Conservation (phyloP, 2,113 vertebrate genomes). For the Triplophysa dalaica region DNA sequence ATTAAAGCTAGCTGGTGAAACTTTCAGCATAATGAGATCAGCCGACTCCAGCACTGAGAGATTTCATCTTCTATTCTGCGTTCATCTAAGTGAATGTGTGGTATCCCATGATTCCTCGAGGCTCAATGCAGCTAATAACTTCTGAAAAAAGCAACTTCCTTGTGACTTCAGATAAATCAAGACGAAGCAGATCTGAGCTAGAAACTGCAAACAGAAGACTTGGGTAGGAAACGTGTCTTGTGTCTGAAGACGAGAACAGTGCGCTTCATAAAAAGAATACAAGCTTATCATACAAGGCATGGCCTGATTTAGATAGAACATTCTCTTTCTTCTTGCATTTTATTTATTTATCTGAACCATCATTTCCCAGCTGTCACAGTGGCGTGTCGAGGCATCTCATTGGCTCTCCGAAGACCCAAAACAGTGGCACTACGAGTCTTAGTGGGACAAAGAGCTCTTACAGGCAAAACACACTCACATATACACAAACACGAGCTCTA, state of each 20-base stretch:
- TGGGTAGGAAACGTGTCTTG: background rate
- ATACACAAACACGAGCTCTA: slow-evolving; percentile 18
- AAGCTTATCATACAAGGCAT: slow-evolving; percentile 20
- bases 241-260: slow-evolving; percentile 5
- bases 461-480: slow-evolving; percentile 25
- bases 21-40: background rate
- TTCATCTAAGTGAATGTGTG: background rate
- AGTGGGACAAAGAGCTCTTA: slow-evolving; percentile 1
- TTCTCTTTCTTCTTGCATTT: slow-evolving; percentile 44
- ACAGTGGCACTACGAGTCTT: slow-evolving; percentile 2
- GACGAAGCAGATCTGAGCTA: background rate
- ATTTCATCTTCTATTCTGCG: slow-evolving; percentile 3
- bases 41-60: background rate
- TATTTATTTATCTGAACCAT: slow-evolving; percentile 44
- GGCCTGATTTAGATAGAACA: slow-evolving; percentile 41
- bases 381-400: background rate
- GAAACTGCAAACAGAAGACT: background rate
- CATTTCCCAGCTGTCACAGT: slow-evolving; percentile 37
- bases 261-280: slow-evolving; percentile 32
- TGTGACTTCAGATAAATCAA: background rate
- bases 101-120: background rate
- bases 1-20: slow-evolving; percentile 10
- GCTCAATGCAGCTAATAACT: slow-evolving; percentile 1
- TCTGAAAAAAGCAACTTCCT: slow-evolving; percentile 2
- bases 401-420: slow-evolving; percentile 11